phyloP scores from a whole-genome alignment of 2,113 vertebrate species.

The Caranx melampygus region DNA sequence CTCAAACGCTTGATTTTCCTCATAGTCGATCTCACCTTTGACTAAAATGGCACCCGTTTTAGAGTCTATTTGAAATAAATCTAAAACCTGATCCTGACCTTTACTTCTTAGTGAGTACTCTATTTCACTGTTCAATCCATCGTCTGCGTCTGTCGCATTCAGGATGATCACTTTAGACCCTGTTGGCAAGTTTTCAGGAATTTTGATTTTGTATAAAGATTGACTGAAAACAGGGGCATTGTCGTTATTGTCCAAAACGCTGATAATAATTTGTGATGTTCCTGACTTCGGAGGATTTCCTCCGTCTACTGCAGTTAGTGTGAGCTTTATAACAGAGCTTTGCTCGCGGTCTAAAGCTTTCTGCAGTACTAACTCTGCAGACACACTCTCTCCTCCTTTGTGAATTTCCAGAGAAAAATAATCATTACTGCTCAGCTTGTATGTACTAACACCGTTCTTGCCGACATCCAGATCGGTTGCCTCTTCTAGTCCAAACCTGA shows the following conservation, averaged over 20 bases:
- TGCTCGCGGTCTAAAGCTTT: conserved; percentile 72
- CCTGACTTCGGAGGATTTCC: conserved; percentile 69
- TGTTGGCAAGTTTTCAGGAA: conserved; percentile 48
- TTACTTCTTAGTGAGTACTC: conserved; percentile 69
- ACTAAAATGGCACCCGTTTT: conserved; percentile 72
- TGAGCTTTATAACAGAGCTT: conserved; percentile 41
- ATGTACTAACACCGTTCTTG: conserved; percentile 36
- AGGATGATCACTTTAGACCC: conserved; percentile 39
- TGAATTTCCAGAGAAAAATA: conserved; percentile 50
- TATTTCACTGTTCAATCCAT: conserved; percentile 67
- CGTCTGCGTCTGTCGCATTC: conserved; percentile 69
- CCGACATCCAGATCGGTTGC: conserved; percentile 62
- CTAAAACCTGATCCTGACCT: conserved; percentile 37
- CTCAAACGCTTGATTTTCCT: conserved; percentile 73
- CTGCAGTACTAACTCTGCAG: conserved; percentile 63
- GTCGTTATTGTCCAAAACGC: conserved; percentile 72
- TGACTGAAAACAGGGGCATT: conserved; percentile 63
- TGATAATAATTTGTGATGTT: conserved; percentile 34
- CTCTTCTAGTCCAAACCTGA: conserved; percentile 34
- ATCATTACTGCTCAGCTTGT: conserved; percentile 32
- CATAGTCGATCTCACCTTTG: conserved; percentile 31
- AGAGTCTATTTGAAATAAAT: conserved; percentile 58
- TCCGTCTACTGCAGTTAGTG: conserved; percentile 69
- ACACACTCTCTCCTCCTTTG: conserved; percentile 42
- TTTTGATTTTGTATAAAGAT: conserved; percentile 51